A percentile compares a stretch with the other conserved stretches of the same genome.
phyloP scores from a whole-genome alignment of 2,113 vertebrate species.

The Bufo bufo region DNA sequence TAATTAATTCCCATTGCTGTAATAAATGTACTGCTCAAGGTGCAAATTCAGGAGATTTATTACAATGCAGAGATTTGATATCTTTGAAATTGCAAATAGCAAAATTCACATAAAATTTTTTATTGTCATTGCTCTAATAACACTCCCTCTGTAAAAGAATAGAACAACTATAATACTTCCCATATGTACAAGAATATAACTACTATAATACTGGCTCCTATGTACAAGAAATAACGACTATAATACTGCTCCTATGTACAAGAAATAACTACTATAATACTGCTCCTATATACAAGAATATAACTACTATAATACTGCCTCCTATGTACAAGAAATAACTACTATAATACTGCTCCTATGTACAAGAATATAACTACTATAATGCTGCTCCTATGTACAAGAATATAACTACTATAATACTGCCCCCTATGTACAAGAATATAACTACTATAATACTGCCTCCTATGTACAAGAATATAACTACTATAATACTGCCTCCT shows the following conservation, averaged over 20 bases:
- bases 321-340: too few relatives aligned
- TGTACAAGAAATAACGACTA: neutral
- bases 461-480: too few relatives aligned
- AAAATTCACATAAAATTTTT: neutral
- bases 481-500: too few relatives aligned
- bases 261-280: constrained; percentile 10
- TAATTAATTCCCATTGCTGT: neutral
- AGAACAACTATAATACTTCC: neutral
- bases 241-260: neutral
- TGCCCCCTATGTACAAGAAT: too few relatives aligned
- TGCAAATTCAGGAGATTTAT: neutral
- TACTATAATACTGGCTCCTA: neutral
- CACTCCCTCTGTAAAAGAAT: neutral
- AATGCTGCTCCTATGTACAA: too few relatives aligned
- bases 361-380: too few relatives aligned
- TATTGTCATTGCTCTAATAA: neutral
- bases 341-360: too few relatives aligned
- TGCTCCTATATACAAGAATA: neutral
- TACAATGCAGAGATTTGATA: too few relatives aligned
- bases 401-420: too few relatives aligned
- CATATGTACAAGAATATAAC: neutral
- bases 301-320: too few relatives aligned
- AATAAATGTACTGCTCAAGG: neutral
- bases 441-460: too few relatives aligned
- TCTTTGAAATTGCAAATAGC: too few relatives aligned